Base-by-base conservation (phyloP, 2,888 invertebrate genomes). In the Eristalis pertinax region DNA sequence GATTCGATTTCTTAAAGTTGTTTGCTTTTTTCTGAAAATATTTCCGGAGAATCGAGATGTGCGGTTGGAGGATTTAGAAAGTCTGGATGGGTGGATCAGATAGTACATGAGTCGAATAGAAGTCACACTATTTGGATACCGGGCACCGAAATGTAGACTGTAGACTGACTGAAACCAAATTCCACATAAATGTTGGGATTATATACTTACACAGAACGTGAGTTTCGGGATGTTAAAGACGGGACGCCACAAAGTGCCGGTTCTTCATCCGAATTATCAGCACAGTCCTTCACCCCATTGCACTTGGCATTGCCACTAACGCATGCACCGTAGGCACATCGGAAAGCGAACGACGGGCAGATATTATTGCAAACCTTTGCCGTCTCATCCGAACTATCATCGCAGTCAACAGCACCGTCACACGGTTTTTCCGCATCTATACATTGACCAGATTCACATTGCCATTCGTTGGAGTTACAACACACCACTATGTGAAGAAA, bases 321-420 rank as follows among this genome's bases (percentile, higher is more conserved):
- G 38, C 89, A 89, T 0, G 84, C 89, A 58, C 88, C 89, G 60
- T 89, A 89, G n/a, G 85, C 70, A 26, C 89, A 89, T 0, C 78
- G 84, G 72, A 85, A 89, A 8, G 94, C 92, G 85, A 94, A 94
- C 0, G 90, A 85, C 0, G 94, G 93, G 89, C 95, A 95, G 86
- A 90, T 15, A 4, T 84, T 58, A 4, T 75, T 22, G 62, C 90
- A 90, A 10, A 29, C 13, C 32, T 73, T 69, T 0, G 84, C n/a
- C 1, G 78, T 73, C 58, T 89, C 89, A 67, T 89, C 89, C 0
- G 89, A 88, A n/a, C 73, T 80, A 63, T 88, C 89, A 8, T n/a
- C 3, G 73, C 89, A 89, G 67, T 89, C 67, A 0, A 11, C n/a
- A 0, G 4, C 26, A 0, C 89, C 89, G 26, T 89, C 88, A 24